A percentile compares a stretch with the other conserved stretches of the same genome.
These are phyloP conservation scores for Taenioides sp. DNA, from an alignment of 2,797 vertebrate species.

Conservation along the genomic window DNA sequence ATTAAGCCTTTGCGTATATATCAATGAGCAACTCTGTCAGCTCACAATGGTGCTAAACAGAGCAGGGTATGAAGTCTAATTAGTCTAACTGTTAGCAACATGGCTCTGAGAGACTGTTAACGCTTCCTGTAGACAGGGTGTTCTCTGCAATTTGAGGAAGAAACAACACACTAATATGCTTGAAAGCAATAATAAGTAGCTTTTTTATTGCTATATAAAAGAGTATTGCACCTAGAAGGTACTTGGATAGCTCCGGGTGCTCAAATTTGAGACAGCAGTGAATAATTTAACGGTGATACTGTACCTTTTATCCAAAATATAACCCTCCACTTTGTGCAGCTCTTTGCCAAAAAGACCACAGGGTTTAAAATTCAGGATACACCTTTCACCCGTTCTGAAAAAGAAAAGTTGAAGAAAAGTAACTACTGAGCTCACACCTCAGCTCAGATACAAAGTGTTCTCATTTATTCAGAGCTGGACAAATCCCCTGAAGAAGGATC, in stretches of 20 bases:
- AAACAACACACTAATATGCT: not conserved
- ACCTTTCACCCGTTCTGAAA: constrained; percentile 91
- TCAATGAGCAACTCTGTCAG: constrained; percentile 1
- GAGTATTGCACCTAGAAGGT: not conserved
- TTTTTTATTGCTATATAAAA: not conserved
- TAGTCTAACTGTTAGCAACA: not conserved
- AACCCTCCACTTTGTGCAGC: constrained; percentile 97
- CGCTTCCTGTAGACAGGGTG: not conserved
- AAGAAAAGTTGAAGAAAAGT: constrained; percentile 13
- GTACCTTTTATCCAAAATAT: constrained; percentile 97
- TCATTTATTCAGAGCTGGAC: constrained; percentile 8
- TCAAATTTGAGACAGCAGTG: not conserved
- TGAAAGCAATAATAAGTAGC: not conserved
- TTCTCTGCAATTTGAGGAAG: not conserved
- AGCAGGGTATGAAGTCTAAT: not conserved
- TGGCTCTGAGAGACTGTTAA: not conserved
- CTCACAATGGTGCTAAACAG: not conserved
- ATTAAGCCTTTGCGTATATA: not conserved
- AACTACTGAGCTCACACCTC: constrained; percentile 19
- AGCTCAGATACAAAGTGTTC: constrained; percentile 21
- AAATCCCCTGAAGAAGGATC: constrained; percentile 15
- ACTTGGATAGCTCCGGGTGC: constrained; percentile 10
- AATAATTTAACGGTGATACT: not conserved
- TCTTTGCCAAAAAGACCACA: constrained; percentile 97
- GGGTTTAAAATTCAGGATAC: constrained; percentile 92